Percentiles rank a stretch among this genome's conserved stretches.
These are phyloP conservation scores for Athene noctua DNA, from an alignment of 2,113 vertebrate species.

Conservation along the genomic window DNA sequence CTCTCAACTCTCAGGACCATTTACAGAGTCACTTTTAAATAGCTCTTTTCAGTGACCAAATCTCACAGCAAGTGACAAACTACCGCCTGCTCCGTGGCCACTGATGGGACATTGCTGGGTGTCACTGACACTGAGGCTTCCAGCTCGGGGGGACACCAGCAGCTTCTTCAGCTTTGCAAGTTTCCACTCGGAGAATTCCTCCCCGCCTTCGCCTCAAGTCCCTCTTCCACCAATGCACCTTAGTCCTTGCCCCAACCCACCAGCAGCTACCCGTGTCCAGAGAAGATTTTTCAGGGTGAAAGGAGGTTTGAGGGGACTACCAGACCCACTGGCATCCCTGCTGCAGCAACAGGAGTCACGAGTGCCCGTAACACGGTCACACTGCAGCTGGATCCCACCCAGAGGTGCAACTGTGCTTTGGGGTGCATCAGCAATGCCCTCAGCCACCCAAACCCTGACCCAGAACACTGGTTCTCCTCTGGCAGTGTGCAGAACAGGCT, in stretches of 20 bases:
- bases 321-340: not conserved
- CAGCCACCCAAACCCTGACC: not conserved
- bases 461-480: not conserved
- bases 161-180: not conserved
- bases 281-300: not conserved
- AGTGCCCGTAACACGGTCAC: not conserved
- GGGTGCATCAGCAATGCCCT: fast-evolving
- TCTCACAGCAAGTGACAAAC: not conserved
- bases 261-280: not conserved
- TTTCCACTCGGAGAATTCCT: not conserved
- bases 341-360: not conserved
- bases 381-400: not conserved
- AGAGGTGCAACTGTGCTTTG: not conserved
- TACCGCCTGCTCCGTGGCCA: not conserved
- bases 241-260: not conserved
- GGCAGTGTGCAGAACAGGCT: not conserved
- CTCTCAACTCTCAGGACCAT: not conserved
- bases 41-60: not conserved
- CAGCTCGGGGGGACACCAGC: not conserved
- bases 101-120: not conserved
- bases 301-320: not conserved
- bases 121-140: not conserved
- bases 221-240: not conserved
- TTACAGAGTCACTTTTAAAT: not conserved
- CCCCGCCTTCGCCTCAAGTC: not conserved